Percentiles rank a stretch among this genome's conserved stretches.
Conservation (phyloP, 2,113 vertebrate species). For the Delphinus delphis region DNA sequence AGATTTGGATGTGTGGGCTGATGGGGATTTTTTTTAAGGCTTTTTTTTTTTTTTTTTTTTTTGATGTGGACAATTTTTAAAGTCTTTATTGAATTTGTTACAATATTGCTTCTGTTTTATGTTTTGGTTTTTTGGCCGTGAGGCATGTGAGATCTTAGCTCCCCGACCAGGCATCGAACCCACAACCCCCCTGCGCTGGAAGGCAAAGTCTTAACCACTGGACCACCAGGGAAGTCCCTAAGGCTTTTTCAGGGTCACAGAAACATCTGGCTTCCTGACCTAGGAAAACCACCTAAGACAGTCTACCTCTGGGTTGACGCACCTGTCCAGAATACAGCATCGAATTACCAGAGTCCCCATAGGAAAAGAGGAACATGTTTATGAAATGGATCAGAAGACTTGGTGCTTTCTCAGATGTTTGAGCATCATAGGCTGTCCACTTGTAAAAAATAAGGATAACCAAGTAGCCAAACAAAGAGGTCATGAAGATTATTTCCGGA, state of each 20-base stretch:
- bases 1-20: background rate
- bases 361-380: slow-evolving; percentile 99
- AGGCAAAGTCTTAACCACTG: no score
- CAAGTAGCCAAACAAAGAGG: slow-evolving; percentile 94
- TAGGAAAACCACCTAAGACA: background rate
- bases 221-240: background rate
- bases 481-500: slow-evolving; percentile 97
- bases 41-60: no score
- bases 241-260: background rate
- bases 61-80: no score
- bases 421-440: slow-evolving; percentile 91
- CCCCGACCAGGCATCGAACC: no score
- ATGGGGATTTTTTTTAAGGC: background rate
- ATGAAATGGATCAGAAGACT: slow-evolving; percentile 98
- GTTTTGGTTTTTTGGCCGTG: no score
- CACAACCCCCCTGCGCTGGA: no score
- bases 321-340: slow-evolving; percentile 97
- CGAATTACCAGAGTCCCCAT: slow-evolving; percentile 85
- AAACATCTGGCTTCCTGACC: background rate
- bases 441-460: slow-evolving; percentile 96
- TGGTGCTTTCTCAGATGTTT: slow-evolving; percentile 90
- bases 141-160: no score
- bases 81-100: no score
- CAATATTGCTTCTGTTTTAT: no score
- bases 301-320: slow-evolving; percentile 39